phyloP scores from a whole-genome alignment of 1,140 invertebrate species.

The Caenorhabditis elegans region WBcel235 BX284604.4:17430501-17431000 shows the following conservation, averaged over 20 bases:
- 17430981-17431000: not conserved
- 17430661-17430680: constrained; percentile 66
- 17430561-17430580: not conserved
- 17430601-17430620: constrained; percentile 66
- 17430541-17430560: constrained; percentile 45
- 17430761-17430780: constrained; percentile 38
- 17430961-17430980: constrained; percentile 60
- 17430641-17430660: constrained; percentile 59
- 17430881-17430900: constrained; percentile 69
- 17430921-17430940: constrained; percentile 67
- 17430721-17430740: constrained; percentile 58
- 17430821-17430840: constrained; percentile 65
- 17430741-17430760: constrained; percentile 55
- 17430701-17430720: constrained; percentile 65
- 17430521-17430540: constrained; percentile 18
- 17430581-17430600: not conserved
- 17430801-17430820: constrained; percentile 55
- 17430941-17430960: constrained; percentile 63
- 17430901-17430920: constrained; percentile 66
- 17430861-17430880: constrained; percentile 66
- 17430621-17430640: constrained; percentile 67
- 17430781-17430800: constrained; percentile 48
- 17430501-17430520: constrained; percentile 39
- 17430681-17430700: constrained; percentile 67
- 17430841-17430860: constrained; percentile 68